These are phyloP conservation scores for Blastomussa wellsi DNA, from an alignment of 92 coral and sea anemone species.

Conservation along the genomic window DNA sequence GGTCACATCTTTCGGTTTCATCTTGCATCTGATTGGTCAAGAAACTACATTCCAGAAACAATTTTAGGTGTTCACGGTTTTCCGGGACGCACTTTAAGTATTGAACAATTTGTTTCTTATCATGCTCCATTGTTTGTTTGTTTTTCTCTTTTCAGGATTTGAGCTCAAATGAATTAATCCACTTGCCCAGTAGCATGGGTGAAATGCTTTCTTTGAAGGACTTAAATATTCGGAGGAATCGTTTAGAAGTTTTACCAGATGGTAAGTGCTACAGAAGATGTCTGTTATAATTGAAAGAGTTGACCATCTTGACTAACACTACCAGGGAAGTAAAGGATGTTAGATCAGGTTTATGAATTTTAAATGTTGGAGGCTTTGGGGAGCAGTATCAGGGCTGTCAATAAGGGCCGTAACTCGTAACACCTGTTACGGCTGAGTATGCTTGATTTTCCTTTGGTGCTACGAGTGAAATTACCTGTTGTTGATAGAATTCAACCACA, in stretches of 20 bases:
- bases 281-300: not conserved
- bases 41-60: too few relatives aligned
- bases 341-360: not conserved
- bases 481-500: too few relatives aligned
- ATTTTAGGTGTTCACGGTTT: too few relatives aligned
- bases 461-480: too few relatives aligned
- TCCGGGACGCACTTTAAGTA: too few relatives aligned
- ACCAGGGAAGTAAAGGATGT: not conserved
- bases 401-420: too few relatives aligned
- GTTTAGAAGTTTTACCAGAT: conserved; percentile 92
- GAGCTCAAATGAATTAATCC: conserved; percentile 90
- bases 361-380: not conserved
- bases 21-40: too few relatives aligned
- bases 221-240: conserved; percentile 89
- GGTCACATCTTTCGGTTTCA: too few relatives aligned
- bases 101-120: not conserved
- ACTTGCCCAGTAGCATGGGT: conserved; percentile 95
- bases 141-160: conserved; percentile 70
- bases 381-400: too few relatives aligned
- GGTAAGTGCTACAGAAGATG: conserved; percentile 56
- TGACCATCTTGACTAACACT: not conserved
- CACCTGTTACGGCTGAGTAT: too few relatives aligned
- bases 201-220: conserved; percentile 94
- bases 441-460: too few relatives aligned
- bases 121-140: not conserved